A percentile compares a stretch with the other conserved stretches of the same genome.
Evolutionary conservation across 2,797 vertebrate species (phyloP).

Genomic region (Anguilla pacifica): DNA sequence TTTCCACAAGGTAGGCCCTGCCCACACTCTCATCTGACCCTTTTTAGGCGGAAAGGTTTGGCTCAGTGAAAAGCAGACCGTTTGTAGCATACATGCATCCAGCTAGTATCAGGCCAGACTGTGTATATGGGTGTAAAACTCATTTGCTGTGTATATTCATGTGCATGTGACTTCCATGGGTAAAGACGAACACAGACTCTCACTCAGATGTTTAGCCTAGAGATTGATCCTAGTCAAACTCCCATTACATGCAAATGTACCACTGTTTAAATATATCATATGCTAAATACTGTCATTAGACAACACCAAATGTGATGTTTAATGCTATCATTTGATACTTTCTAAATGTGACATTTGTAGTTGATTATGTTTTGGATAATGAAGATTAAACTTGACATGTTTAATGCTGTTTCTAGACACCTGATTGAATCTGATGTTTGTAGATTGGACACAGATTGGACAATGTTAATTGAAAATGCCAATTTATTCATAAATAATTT

Average conservation of each 20-base stretch:
- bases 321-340: no score
- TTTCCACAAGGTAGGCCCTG: slow-evolving; percentile 81
- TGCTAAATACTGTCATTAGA: neutral
- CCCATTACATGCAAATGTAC: neutral
- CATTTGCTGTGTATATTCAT: neutral
- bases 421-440: neutral
- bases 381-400: neutral
- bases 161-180: neutral
- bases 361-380: neutral
- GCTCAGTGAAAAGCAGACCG: neutral
- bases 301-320: neutral
- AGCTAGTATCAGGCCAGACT: neutral
- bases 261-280: neutral
- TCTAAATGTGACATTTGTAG: neutral
- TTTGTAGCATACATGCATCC: neutral
- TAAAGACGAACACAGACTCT: neutral
- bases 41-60: neutral
- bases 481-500: neutral
- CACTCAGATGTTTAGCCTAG: neutral
- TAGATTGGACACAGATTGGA: neutral
- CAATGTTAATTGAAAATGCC: neutral
- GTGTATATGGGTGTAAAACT: neutral
- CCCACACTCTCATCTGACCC: neutral
- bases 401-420: neutral
- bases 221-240: neutral